Evolutionary conservation across 64 coral and sea anemone species (phyloP).

Genomic region (Dendronephthya gigantea): DNA sequence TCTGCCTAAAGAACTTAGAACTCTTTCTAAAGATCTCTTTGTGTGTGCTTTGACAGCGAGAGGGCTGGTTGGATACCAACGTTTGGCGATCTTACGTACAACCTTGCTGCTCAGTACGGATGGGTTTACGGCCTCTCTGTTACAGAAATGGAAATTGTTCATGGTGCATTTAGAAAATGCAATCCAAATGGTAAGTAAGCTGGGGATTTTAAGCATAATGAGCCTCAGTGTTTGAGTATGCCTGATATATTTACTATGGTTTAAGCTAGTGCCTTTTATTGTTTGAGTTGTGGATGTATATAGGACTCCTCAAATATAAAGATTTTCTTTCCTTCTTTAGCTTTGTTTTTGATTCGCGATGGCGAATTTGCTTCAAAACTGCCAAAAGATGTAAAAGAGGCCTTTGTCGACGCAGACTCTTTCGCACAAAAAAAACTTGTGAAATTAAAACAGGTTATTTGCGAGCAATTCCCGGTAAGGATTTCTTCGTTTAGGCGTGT

Average conservation of each 20-base stretch:
- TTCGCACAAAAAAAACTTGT: slow-evolving; percentile 47
- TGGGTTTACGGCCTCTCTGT: slow-evolving; percentile 93
- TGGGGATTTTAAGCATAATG: background rate
- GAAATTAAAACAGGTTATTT: slow-evolving; percentile 69
- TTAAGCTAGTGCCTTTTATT: too few species aligned
- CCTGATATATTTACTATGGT: too few species aligned
- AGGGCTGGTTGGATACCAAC: slow-evolving; percentile 88
- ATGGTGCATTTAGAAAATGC: slow-evolving; percentile 91
- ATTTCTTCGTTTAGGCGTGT: background rate
- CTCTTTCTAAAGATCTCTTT: too few species aligned
- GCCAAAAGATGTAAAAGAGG: slow-evolving; percentile 62
- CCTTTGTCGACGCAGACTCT: slow-evolving; percentile 58
- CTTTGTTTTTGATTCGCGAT: slow-evolving; percentile 81
- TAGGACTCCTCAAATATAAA: background rate
- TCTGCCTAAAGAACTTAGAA: background rate
- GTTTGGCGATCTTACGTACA: slow-evolving; percentile 94
- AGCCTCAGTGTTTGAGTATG: too few species aligned
- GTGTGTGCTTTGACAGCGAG: slow-evolving; percentile 30
- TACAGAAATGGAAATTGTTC: slow-evolving; percentile 99
- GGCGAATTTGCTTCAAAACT: slow-evolving; percentile 47
- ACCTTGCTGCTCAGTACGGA: slow-evolving; percentile 77
- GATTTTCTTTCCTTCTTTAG: slow-evolving; percentile 32
- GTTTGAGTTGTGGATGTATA: too few species aligned
- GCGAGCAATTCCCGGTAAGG: slow-evolving; percentile 74
- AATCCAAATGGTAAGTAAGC: slow-evolving; percentile 67